Evolutionary conservation across 2,888 invertebrate genomes (phyloP), one percentile per base, ranked within the genome.

Genomic region (Blomia tropicalis): DNA sequence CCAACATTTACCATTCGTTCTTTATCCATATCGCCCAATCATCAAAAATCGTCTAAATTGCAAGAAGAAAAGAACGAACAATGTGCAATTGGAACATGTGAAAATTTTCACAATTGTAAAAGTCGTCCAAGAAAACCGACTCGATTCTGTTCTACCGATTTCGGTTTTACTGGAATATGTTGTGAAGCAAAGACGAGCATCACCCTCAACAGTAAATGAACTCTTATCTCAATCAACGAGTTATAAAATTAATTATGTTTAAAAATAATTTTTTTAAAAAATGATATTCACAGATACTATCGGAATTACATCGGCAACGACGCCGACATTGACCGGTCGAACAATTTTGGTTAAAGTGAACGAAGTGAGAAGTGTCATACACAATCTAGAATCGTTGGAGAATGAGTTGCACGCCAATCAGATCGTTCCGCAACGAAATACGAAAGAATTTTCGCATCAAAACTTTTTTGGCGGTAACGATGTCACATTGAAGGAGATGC

Each of bases 401-500:
- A 47, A 47, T 47, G 51, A 47, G 22, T n/a, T 47, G 14, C 11
- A 47, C 7, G n/a, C 7, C 7, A 27, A 22, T 22, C 11, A 47
- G 14, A 47, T 47, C 7, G 7, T 47, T 14, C 51, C 51, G 7
- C 7, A 47, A n/a, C 22, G 22, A 27, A 47, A 47, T n/a, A 47
- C 51, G n/a, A 47, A 47, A 27, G 51, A 47, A 27, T 47, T 47
- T 47, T 22, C 51, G 5, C 51, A 47, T n/a, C 51, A 47, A 27
- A 47, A 47, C 51, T 47, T 47, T 19, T 36, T 47, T 19, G 51
- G 51, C n/a, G 51, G 51, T n/a, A 27, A 47, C n/a, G 51, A 47
- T 7, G 22, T 47, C 23, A 47, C 51, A 11, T n/a, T 47, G 22
- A 47, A 47, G 51, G 51, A 47, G 22, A 47, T 47, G 51, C 51